Evolutionary conservation across 2,888 invertebrate genomes (phyloP).

Genomic region (Andrena haemorrhoa): DNA sequence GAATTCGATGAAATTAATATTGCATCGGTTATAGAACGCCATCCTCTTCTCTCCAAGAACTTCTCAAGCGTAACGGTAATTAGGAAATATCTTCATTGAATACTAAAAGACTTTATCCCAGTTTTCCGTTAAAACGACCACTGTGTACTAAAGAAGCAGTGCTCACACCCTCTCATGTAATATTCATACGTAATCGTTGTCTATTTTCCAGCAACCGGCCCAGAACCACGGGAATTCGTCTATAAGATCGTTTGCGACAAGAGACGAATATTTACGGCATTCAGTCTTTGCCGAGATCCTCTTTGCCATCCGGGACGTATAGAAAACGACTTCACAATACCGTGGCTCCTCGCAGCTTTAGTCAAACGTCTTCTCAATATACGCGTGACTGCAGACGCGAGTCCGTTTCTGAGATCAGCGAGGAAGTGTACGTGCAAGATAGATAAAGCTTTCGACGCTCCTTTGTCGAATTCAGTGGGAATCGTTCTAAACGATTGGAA

Average conservation of each 20-base stretch:
- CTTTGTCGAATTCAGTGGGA: background rate
- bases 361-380: slow-evolving; percentile 61
- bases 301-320: slow-evolving; percentile 10
- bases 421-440: background rate
- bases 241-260: slow-evolving; percentile 4
- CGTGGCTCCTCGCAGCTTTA: slow-evolving; percentile 52
- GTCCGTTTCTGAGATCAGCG: slow-evolving; percentile 11
- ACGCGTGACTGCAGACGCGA: slow-evolving; percentile 20
- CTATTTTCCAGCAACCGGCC: background rate
- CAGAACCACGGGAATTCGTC: background rate
- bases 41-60: background rate
- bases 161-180: background rate
- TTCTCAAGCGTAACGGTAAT: background rate
- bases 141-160: background rate
- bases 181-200: background rate
- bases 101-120: background rate
- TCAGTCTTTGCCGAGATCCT: slow-evolving; percentile 36
- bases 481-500: background rate
- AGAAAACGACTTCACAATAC: slow-evolving; percentile 50
- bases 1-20: slow-evolving; percentile 12
- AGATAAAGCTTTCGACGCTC: background rate
- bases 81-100: background rate
- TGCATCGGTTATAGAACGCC: background rate
- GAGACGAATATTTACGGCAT: slow-evolving; percentile 46
- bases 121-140: background rate